phyloP scores from a whole-genome alignment of 1,140 invertebrate genomes.

The Bombus superbus region DNA sequence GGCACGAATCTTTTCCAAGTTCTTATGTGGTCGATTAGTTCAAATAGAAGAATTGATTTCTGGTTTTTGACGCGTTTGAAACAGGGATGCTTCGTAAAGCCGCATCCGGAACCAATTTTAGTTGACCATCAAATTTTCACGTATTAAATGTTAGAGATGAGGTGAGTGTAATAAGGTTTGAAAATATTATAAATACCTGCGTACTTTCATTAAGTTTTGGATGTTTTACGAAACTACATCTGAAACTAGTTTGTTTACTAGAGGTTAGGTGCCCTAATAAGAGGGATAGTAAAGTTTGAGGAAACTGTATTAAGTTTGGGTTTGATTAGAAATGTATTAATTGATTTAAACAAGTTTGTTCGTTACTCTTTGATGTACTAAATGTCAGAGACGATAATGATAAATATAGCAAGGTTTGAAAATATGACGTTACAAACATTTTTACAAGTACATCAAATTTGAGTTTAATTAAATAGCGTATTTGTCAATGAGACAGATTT shows the following conservation, averaged over 20 bases:
- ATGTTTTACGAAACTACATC: background rate
- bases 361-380: too few species aligned
- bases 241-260: background rate
- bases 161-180: too few species aligned
- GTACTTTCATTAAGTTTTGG: too few species aligned
- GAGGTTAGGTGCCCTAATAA: background rate
- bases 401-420: too few species aligned
- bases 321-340: background rate
- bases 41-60: background rate
- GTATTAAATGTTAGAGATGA: background rate
- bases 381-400: too few species aligned
- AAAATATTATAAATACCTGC: background rate
- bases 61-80: background rate
- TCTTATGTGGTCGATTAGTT: background rate
- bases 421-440: too few species aligned
- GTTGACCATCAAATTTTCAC: background rate
- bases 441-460: too few species aligned
- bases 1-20: conserved; percentile 12
- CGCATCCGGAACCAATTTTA: background rate
- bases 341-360: too few species aligned
- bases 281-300: background rate
- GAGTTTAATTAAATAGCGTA: too few species aligned
- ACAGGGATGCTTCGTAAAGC: background rate
- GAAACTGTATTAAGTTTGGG: background rate
- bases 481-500: too few species aligned